Evolutionary conservation across 2,113 vertebrate species (phyloP), one percentile per base, ranked within the genome.

Genomic region (Brachirus orientalis): DNA sequence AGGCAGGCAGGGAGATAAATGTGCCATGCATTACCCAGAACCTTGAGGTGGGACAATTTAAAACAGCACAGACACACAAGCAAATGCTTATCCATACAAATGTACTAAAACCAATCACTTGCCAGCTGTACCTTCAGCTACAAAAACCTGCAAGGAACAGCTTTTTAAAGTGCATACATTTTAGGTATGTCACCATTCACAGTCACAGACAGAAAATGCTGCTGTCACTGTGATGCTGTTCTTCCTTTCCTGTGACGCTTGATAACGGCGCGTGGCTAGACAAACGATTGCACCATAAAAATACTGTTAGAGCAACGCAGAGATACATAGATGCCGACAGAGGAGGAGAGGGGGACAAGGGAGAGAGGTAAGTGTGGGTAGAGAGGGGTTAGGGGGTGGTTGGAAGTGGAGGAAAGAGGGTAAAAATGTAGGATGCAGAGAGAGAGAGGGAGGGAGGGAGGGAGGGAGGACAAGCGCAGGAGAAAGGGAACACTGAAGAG

Each of bases 261-360:
- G 92, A 92, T 86, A 90, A 91, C 88, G 86, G 52, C 85, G 77
- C 88, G 67, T 0, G 72, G 80, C 86, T 8, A 90, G 87, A 79
- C 89, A 91, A 85, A 72, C 90, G 92, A 92, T 94, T 94, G 93
- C 94, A 92, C 53, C 10, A 80, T 86, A 84, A 85, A 84, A 80
- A 84, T 70, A 87, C 70, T 41, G 72, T 85, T 88, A 79, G 84
- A 88, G 88, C 81, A 57, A 74, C 22, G 80, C 63, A 77, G 8
- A 66, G 69, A 86, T 83, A 72, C 69, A 84, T 83, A 75, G 70
- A 69, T 0, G 35, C 63, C 71, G 45, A 76, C 63, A 45, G 56
- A 68, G 58, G 77, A 36, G 43, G 41, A 68, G 58, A 9, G 37
- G 17, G 35, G 40, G 35, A 70, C 73, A 67, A 75, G 69, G 11